These are phyloP conservation scores for Peromyscus leucopus DNA, from an alignment of 2,113 vertebrate genomes.

Conservation along the genomic window DNA sequence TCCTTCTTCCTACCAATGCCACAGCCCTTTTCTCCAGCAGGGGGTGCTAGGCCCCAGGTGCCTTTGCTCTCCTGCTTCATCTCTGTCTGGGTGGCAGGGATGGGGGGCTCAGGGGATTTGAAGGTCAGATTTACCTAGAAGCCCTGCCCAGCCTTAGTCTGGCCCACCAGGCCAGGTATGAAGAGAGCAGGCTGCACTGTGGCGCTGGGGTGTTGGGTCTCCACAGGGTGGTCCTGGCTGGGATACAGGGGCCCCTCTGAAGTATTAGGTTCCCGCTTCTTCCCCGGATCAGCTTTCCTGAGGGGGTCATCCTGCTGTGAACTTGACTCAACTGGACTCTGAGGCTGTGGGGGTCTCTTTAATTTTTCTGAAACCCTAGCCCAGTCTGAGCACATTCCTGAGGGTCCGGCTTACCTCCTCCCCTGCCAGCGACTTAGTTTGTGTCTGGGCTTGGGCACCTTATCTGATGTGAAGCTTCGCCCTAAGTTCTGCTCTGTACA, in stretches of 20 bases:
- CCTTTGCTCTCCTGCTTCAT: background rate
- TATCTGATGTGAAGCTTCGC: background rate
- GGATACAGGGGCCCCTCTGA: background rate
- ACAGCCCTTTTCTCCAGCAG: background rate
- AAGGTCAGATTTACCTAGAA: background rate
- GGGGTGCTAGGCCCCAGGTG: background rate
- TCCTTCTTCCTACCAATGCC: background rate
- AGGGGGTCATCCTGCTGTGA: slow-evolving; percentile 7
- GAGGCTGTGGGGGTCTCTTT: background rate
- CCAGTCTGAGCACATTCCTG: slow-evolving; percentile 62
- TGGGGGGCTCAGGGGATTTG: background rate
- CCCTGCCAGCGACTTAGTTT: slow-evolving; percentile 16
- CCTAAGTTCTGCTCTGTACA: slow-evolving; percentile 49
- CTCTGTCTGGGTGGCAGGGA: background rate
- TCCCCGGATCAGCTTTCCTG: slow-evolving; percentile 49
- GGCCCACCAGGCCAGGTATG: slow-evolving; percentile 54
- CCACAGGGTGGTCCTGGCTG: slow-evolving; percentile 36
- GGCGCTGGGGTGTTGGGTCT: background rate
- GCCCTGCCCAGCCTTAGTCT: background rate
- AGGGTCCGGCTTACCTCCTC: background rate
- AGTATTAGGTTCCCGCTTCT: slow-evolving; percentile 49
- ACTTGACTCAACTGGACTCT: slow-evolving; percentile 39
- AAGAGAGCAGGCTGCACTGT: background rate
- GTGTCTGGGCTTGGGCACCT: slow-evolving; percentile 52
- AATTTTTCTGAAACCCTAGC: slow-evolving; percentile 66